phyloP scores from a whole-genome alignment of 2,888 invertebrate genomes.

The Marronus borbonicus region DNA sequence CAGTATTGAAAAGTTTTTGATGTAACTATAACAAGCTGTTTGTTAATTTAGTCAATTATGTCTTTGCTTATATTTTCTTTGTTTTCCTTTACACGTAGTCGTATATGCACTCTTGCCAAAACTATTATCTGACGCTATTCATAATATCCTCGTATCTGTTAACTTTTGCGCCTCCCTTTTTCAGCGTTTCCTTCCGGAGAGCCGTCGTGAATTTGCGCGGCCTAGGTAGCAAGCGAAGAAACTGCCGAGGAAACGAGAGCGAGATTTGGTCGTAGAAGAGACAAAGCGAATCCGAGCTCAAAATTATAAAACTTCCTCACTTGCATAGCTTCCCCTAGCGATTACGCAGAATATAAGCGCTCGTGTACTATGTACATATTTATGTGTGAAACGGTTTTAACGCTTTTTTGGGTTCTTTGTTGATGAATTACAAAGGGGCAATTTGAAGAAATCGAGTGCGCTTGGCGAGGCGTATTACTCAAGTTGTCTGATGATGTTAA shows the following conservation, averaged over 20 bases:
- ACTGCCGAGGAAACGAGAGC: slow-evolving; percentile 1
- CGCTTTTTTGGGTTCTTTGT: slow-evolving; percentile 52
- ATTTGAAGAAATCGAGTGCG: slow-evolving; percentile 29
- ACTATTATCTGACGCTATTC: not conserved
- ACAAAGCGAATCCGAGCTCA: slow-evolving; percentile 51
- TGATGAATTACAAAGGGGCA: slow-evolving; percentile 51
- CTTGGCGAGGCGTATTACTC: slow-evolving; percentile 21
- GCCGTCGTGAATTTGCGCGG: not conserved
- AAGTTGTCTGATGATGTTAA: not conserved
- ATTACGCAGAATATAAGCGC: slow-evolving; percentile 36
- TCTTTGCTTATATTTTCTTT: too few species aligned
- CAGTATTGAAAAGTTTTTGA: too few species aligned
- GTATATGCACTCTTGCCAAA: too few species aligned
- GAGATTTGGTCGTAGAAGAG: slow-evolving; percentile 29
- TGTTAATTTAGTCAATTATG: too few species aligned
- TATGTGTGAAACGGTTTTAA: slow-evolving; percentile 51
- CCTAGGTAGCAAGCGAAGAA: slow-evolving; percentile 8
- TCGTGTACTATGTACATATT: slow-evolving; percentile 48
- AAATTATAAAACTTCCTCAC: slow-evolving; percentile 59
- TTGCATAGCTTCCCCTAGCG: slow-evolving; percentile 58
- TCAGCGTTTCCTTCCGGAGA: not conserved
- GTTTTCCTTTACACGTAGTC: too few species aligned
- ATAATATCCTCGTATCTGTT: not conserved
- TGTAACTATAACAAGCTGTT: too few species aligned
- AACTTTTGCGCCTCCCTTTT: slow-evolving; percentile 7